Base-by-base conservation (phyloP, 2,888 invertebrate genomes). In the Argyra leucocephala region DNA sequence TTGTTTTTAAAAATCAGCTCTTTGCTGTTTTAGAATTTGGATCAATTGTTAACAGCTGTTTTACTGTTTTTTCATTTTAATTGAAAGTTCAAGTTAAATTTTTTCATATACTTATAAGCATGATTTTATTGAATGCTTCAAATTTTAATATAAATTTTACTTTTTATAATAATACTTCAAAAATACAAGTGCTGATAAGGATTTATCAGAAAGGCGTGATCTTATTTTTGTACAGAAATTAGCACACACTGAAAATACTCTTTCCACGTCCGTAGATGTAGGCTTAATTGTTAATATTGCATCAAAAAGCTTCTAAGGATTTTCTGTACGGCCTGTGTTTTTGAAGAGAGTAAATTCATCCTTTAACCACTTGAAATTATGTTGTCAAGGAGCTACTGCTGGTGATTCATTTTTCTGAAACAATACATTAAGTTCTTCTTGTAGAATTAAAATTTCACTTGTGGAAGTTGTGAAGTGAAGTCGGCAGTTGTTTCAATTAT, bases 151-250 rank as follows among this genome's bases (percentile, higher is more conserved):
- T 61, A 61, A 61, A 36, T n/a, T n/a, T n/a, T n/a, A n/a, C n/a
- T n/a, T n/a, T n/a, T n/a, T n/a, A n/a, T n/a, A n/a, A n/a, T n/a
- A 26, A 61, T 23, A 31, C n/a, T 61, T 61, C n/a, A 61, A 61
- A 36, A 61, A 61, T 31, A 61, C 21, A 12, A 61, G 22, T 36
- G 61, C 61, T 23, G 10, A 23, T 31, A 62, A 48, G 5, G 62
- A 62, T 37, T 26, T 37, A 23, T 62, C 62, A 22, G 62, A 62
- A 5, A 62, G 22, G 5, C 57, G 37, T 23, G 37, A 48, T 21
- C 62, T 26, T n/a, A 62, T 62, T 62, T 62, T 62, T 22, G 62
- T 62, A 15, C 59, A 59, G 22, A 59, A 59, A 10, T 59, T 59
- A 15, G 59, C 59, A 59, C 23, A 22, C 7, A 59, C 59, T 10